Base-by-base conservation (phyloP, 2,888 invertebrate species). In the Watsonalla binaria region DNA sequence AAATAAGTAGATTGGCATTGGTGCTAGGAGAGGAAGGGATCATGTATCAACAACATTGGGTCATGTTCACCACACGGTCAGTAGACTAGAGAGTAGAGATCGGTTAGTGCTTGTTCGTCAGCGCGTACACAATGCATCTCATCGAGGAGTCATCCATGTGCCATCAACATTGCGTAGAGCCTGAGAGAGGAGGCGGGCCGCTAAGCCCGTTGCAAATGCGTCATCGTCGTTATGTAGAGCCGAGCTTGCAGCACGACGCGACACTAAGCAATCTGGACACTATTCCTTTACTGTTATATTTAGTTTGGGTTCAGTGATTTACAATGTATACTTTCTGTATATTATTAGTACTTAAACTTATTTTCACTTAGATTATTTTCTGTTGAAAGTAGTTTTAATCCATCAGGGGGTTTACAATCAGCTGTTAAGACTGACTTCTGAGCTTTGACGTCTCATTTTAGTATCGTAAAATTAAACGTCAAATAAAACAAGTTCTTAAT, bases 231-330 rank as follows among this genome's bases (percentile, higher is more conserved):
- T 61, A 58, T 42, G 73, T 77, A 80, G 80, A 78, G 78, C 79
- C 72, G 77, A 74, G 84, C 82, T 84, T 85, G 81, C 81, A 82
- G 84, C 84, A 82, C 76, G 76, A 68, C 73, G 69, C 78, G 78
- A 79, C 72, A 76, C 84, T 86, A 83, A 85, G 86, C 88, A 86
- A 85, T 37, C 49, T 49, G 37, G 5, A 42, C 42, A 11, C 42
- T 49, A 15, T 39, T 7, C 13, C 35, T 35, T 48, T 48, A 48
- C 47, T 35, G 13, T 35, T 35, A 35, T 48, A 7, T 35, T 1
- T 34, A 33, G 6, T 34, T 24, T 24, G 8, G 33, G 24, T 47
- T 47, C 47, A 24, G 24, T 24, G 24, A 24, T 24, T 24, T 24
- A 24, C 24, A 24, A 24, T 1, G 24, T 24, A 24, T 24, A 24